A percentile compares a stretch with the other conserved stretches of the same genome.
Evolutionary conservation across 1,140 invertebrate genomes (phyloP).

Genomic region (Drosophila sproati): DNA sequence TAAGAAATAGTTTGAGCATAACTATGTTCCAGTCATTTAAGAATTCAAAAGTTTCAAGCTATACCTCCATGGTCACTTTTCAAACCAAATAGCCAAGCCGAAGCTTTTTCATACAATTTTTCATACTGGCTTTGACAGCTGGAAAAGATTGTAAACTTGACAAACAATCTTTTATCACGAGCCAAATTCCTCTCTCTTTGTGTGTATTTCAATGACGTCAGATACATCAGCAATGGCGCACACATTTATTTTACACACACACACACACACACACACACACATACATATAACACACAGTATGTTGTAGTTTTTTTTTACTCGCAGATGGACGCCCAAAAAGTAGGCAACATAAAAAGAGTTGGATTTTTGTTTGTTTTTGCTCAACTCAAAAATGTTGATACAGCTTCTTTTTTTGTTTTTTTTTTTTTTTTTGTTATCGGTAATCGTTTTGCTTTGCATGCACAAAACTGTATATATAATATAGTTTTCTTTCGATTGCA

Average conservation of each 20-base stretch:
- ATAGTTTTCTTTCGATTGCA: constrained; percentile 9
- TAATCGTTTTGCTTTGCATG: constrained; percentile 53
- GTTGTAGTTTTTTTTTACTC: constrained; percentile 7
- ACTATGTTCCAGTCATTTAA: too few relatives aligned
- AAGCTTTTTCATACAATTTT: neutral
- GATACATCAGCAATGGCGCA: constrained; percentile 42
- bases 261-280: constrained; percentile 22
- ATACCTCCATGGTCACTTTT: constrained; percentile 1
- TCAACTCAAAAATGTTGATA: constrained; percentile 17
- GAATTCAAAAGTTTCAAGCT: too few relatives aligned
- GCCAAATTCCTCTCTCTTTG: neutral
- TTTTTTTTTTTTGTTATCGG: constrained; percentile 48
- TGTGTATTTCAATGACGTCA: constrained; percentile 43
- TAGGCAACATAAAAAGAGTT: constrained; percentile 57
- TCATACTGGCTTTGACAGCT: constrained; percentile 18
- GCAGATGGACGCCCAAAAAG: constrained; percentile 43
- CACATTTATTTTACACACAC: constrained; percentile 13
- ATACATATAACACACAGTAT: constrained; percentile 5
- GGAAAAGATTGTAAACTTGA: constrained; percentile 67
- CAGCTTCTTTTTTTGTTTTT: constrained; percentile 39
- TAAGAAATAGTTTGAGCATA: too few relatives aligned
- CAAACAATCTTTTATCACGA: constrained; percentile 72
- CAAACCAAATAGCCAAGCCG: neutral
- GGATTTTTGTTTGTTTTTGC: constrained; percentile 31
- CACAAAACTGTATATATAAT: constrained; percentile 34